Conservation (phyloP, 2,113 vertebrate genomes). For the Cathartes aura region DNA sequence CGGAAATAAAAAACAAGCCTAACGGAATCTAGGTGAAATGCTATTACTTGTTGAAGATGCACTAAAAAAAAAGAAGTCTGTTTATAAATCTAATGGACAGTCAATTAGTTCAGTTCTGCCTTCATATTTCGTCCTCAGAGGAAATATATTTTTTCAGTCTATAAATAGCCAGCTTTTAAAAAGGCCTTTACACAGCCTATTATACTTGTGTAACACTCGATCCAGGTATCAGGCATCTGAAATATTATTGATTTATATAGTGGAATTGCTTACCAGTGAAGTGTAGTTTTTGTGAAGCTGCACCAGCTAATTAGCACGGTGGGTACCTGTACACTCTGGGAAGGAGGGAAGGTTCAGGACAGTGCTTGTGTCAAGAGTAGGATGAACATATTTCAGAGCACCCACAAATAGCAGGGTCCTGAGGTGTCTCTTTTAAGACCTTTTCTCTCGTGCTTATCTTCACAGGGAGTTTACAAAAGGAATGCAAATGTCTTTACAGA, state of each 20-base stretch:
- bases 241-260: neutral
- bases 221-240: neutral
- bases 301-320: neutral
- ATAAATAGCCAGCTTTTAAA: conserved; percentile 3
- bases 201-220: neutral
- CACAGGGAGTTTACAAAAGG: neutral
- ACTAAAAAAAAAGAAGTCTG: neutral
- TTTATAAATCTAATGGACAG: conserved; percentile 25
- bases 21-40: neutral
- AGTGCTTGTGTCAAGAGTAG: neutral
- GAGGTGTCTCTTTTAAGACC: neutral
- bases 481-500: neutral
- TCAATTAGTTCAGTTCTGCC: conserved; percentile 24
- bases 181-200: neutral
- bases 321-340: neutral
- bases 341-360: neutral
- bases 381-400: neutral
- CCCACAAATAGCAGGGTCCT: fast-evolving
- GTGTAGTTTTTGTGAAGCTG: neutral
- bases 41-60: neutral
- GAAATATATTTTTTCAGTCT: neutral
- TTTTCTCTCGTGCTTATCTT: neutral
- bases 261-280: neutral
- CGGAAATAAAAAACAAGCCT: neutral
- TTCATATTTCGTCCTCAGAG: neutral